Conservation (phyloP, 2,888 invertebrate genomes). For the Proisotoma minuta region DNA sequence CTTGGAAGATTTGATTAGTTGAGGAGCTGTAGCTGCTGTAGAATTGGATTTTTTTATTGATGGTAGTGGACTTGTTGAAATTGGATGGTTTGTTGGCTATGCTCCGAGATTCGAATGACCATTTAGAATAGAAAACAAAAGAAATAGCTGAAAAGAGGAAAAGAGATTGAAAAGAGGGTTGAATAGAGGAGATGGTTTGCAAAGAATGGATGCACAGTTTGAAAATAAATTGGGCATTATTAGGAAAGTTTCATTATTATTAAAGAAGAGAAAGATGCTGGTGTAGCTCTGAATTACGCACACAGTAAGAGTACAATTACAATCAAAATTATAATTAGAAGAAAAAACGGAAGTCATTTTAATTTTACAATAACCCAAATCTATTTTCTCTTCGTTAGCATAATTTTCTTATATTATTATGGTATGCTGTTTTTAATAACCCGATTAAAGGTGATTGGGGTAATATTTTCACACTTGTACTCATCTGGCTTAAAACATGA, state of each 20-base stretch:
- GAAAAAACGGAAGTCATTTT: not conserved
- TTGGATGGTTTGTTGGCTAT: not conserved
- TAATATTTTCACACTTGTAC: not conserved
- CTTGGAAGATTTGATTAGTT: slow-evolving; percentile 13
- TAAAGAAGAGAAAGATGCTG: not conserved
- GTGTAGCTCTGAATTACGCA: not conserved
- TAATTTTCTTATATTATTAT: too few species aligned
- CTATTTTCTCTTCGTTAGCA: not conserved
- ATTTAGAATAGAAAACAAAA: slow-evolving; percentile 15
- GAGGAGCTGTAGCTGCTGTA: not conserved
- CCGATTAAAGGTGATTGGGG: too few species aligned
- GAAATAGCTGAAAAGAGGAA: not conserved
- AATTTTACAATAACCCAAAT: not conserved
- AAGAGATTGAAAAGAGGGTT: slow-evolving; percentile 9
- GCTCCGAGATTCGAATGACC: slow-evolving; percentile 10
- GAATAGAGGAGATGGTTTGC: slow-evolving; percentile 1
- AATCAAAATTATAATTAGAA: not conserved
- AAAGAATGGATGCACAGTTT: slow-evolving; percentile 12
- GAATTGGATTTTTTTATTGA: not conserved
- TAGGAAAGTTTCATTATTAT: not conserved
- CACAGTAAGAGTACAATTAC: not conserved
- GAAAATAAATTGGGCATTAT: slow-evolving; percentile 16
- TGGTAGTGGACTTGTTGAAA: not conserved
- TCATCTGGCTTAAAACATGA: not conserved
- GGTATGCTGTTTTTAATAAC: too few species aligned